A percentile compares a stretch with the other conserved stretches of the same genome.
phyloP scores from a whole-genome alignment of 1,140 invertebrate genomes.

The Neodiprion lecontei region DNA sequence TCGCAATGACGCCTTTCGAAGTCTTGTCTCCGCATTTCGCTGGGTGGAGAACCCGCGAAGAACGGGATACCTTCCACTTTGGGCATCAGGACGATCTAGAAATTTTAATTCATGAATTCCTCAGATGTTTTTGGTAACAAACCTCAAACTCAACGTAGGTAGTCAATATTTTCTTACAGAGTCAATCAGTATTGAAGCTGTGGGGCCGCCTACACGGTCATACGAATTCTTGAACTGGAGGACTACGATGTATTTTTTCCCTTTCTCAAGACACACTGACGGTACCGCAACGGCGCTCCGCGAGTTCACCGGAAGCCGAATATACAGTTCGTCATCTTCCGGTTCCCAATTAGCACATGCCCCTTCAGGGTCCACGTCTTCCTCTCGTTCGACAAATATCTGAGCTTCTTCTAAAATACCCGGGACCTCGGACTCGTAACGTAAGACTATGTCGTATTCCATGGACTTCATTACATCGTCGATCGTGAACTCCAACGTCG shows the following conservation, averaged over 20 bases:
- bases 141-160: neutral
- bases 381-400: slow-evolving; percentile 76
- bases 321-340: slow-evolving; percentile 70
- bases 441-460: slow-evolving; percentile 87
- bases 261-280: slow-evolving; percentile 86
- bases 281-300: slow-evolving; percentile 72
- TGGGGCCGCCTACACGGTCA: slow-evolving; percentile 67
- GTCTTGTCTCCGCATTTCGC: slow-evolving; percentile 66
- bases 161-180: slow-evolving; percentile 67
- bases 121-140: neutral
- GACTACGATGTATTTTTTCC: slow-evolving; percentile 80
- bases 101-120: slow-evolving; percentile 17
- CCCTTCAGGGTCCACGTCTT: slow-evolving; percentile 76
- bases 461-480: slow-evolving; percentile 80
- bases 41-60: slow-evolving; percentile 68
- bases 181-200: slow-evolving; percentile 86
- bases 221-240: slow-evolving; percentile 78
- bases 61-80: slow-evolving; percentile 80
- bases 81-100: slow-evolving; percentile 77
- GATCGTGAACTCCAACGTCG: slow-evolving; percentile 79
- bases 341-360: slow-evolving; percentile 78
- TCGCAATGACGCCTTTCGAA: slow-evolving; percentile 80
- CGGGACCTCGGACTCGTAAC: slow-evolving; percentile 79
- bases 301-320: slow-evolving; percentile 66
- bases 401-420: slow-evolving; percentile 82